Percentiles rank a stretch among this genome's conserved stretches.
phyloP scores from a whole-genome alignment of 2,888 invertebrate genomes.

The Agonopterix heracliana region DNA sequence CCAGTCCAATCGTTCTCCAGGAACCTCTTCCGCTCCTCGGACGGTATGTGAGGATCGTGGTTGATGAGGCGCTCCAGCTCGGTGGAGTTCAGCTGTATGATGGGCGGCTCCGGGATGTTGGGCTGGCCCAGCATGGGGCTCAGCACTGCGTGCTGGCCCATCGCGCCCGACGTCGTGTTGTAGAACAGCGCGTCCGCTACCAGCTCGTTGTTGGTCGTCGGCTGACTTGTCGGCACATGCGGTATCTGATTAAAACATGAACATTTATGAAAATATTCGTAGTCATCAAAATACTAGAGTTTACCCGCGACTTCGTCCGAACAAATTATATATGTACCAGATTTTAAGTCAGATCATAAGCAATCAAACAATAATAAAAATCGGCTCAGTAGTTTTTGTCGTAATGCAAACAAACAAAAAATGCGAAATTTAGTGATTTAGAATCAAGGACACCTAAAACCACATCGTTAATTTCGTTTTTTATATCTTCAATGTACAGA shows the following conservation, averaged over 20 bases:
- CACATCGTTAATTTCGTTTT: too few relatives aligned
- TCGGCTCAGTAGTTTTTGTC: too few relatives aligned
- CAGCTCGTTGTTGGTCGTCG: slow-evolving; percentile 16
- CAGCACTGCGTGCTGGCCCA: slow-evolving; percentile 19
- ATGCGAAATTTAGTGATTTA: too few relatives aligned
- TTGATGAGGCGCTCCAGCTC: slow-evolving; percentile 41
- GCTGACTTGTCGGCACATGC: slow-evolving; percentile 10
- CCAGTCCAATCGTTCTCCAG: slow-evolving; percentile 23
- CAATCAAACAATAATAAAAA: too few relatives aligned
- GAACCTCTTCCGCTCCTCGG: slow-evolving; percentile 26
- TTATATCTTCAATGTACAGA: too few relatives aligned
- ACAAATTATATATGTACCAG: too few relatives aligned
- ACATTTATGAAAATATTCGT: neutral
- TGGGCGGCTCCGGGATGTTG: slow-evolving; percentile 29
- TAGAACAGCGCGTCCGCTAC: slow-evolving; percentile 31
- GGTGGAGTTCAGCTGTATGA: slow-evolving; percentile 40
- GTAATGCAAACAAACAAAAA: too few relatives aligned
- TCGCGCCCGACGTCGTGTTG: slow-evolving; percentile 2
- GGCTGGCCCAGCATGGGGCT: slow-evolving; percentile 22
- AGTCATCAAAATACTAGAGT: too few relatives aligned
- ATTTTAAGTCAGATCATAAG: too few relatives aligned
- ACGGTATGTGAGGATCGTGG: slow-evolving; percentile 22
- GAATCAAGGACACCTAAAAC: too few relatives aligned
- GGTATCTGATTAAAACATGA: slow-evolving; percentile 14
- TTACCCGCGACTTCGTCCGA: too few relatives aligned